These are phyloP conservation scores for Pantelozetes paolii DNA, from an alignment of 2,888 invertebrate genomes.

Conservation along the genomic window DNA sequence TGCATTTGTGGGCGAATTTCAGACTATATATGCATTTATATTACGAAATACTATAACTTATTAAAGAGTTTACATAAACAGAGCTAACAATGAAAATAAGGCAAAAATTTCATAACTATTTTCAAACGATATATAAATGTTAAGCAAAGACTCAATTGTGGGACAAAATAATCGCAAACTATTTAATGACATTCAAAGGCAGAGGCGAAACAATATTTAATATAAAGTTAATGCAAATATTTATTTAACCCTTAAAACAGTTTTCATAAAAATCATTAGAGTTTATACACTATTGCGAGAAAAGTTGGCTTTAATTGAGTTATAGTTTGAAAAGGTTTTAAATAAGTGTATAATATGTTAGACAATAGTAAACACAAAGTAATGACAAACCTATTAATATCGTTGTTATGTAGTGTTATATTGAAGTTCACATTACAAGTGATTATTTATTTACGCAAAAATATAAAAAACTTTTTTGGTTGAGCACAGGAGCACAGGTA, in stretches of 20 bases:
- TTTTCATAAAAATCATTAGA: no score
- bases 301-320: neutral
- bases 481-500: neutral
- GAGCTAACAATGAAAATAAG: neutral
- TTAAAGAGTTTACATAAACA: neutral
- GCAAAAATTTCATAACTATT: neutral
- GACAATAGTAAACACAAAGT: neutral
- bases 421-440: neutral
- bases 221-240: neutral
- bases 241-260: neutral
- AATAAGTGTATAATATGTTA: no score
- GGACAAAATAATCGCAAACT: neutral
- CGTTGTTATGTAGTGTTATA: no score
- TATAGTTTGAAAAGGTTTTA: neutral
- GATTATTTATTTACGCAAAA: no score
- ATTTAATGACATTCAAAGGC: neutral
- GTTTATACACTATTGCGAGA: no score
- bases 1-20: constrained; percentile 12
- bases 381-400: neutral
- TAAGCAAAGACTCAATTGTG: neutral
- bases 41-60: constrained; percentile 12
- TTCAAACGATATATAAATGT: neutral
- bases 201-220: constrained; percentile 9
- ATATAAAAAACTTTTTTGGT: no score
- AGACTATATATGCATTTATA: neutral